A percentile compares a stretch with the other conserved stretches of the same genome.
phyloP scores from a whole-genome alignment of 2,888 invertebrate genomes.

The Lamproptera curius region DNA sequence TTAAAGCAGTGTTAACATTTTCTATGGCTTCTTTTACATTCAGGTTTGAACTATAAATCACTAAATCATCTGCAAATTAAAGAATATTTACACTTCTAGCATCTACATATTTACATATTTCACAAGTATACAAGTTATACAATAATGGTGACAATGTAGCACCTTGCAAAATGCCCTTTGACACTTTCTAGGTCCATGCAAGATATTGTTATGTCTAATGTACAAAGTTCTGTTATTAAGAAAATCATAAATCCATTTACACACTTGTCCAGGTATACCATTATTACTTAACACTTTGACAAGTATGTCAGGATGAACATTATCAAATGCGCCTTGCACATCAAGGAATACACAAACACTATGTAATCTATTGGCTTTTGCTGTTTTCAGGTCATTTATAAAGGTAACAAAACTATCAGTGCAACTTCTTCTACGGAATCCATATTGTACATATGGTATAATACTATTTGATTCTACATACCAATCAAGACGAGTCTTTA shows the following conservation, averaged over 20 bases:
- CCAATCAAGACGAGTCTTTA: conserved; percentile 23
- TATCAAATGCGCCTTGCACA: conserved; percentile 27
- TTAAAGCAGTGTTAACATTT: background rate
- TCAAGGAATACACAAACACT: conserved; percentile 20
- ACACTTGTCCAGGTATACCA: conserved; percentile 12
- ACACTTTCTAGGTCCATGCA: conserved; percentile 15
- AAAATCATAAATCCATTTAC: conserved; percentile 19
- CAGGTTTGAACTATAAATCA: conserved; percentile 14
- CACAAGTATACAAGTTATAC: conserved; percentile 17
- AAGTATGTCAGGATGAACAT: conserved; percentile 17
- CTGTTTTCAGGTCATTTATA: conserved; percentile 16
- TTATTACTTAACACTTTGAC: background rate
- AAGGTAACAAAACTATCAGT: conserved; percentile 7
- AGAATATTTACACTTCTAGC: conserved; percentile 8
- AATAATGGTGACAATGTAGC: conserved; percentile 21
- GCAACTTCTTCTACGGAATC: conserved; percentile 16
- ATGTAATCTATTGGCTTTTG: background rate
- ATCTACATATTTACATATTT: conserved; percentile 12
- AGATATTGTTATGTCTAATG: conserved; percentile 23
- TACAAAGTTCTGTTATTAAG: conserved; percentile 15
- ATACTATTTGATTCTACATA: conserved; percentile 20
- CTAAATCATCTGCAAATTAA: conserved; percentile 22
- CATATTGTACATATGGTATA: conserved; percentile 20
- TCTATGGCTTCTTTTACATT: background rate
- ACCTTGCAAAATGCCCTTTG: conserved; percentile 23